A percentile compares a stretch with the other conserved stretches of the same genome.
phyloP scores from a whole-genome alignment of 2,888 invertebrate genomes.

The Colostygia pectinataria region DNA sequence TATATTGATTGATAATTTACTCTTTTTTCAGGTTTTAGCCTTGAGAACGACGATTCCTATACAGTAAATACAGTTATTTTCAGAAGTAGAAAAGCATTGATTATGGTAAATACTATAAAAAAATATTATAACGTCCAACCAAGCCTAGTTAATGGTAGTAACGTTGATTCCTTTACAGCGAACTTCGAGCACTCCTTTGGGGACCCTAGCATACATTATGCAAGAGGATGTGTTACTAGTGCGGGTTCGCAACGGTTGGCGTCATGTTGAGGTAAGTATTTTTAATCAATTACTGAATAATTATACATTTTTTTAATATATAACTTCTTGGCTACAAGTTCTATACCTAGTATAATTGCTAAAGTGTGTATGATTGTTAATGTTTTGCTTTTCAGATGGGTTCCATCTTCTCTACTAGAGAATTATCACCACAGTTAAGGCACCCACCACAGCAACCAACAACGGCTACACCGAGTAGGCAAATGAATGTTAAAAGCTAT shows the following conservation, averaged over 20 bases:
- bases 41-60: slow-evolving; percentile 57
- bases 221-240: slow-evolving; percentile 64
- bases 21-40: slow-evolving; percentile 34
- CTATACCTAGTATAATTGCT: too few species aligned
- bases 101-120: slow-evolving; percentile 47
- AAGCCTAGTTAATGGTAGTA: too few species aligned
- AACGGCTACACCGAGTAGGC: background rate
- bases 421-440: background rate
- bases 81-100: slow-evolving; percentile 52
- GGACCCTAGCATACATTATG: slow-evolving; percentile 68
- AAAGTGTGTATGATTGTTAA: too few species aligned
- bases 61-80: slow-evolving; percentile 57
- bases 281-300: too few species aligned
- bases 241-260: slow-evolving; percentile 64
- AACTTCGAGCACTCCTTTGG: slow-evolving; percentile 55
- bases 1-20: too few species aligned
- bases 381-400: slow-evolving; percentile 24
- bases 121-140: too few species aligned
- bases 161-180: slow-evolving; percentile 43
- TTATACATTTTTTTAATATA: too few species aligned
- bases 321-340: too few species aligned
- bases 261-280: slow-evolving; percentile 57
- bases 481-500: background rate
- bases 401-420: slow-evolving; percentile 13
- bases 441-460: background rate